Conservation (phyloP, 2,888 invertebrate genomes). For the Platycnemis pennipes region DNA sequence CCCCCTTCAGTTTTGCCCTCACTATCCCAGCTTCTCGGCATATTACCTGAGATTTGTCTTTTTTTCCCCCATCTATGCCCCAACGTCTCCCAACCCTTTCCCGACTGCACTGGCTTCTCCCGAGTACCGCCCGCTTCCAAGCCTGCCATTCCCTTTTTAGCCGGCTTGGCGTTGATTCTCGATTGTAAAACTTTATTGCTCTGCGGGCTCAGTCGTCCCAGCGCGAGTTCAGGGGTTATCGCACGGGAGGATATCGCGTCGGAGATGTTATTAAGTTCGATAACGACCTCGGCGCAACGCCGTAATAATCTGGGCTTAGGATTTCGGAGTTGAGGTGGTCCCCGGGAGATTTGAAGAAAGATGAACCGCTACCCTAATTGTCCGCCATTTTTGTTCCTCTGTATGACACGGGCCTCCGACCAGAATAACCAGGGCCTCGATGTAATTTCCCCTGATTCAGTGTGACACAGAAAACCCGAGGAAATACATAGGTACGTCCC, state of each 20-base stretch:
- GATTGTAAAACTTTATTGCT: constrained; percentile 65
- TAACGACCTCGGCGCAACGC: constrained; percentile 3
- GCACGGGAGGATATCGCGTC: constrained; percentile 34
- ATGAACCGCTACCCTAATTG: constrained; percentile 4
- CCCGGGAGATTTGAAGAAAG: not conserved
- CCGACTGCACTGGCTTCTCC: too few relatives aligned
- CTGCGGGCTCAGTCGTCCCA: constrained; percentile 28
- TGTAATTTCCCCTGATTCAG: constrained; percentile 1
- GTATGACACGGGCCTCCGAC: not conserved
- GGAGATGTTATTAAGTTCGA: constrained; percentile 56
- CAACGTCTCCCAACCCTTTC: not conserved
- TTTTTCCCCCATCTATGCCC: not conserved
- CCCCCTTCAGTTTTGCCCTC: not conserved
- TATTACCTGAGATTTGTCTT: not conserved
- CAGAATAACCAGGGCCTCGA: not conserved
- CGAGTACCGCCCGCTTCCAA: not conserved
- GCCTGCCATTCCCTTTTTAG: not conserved
- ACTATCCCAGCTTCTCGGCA: not conserved
- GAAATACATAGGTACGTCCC: not conserved
- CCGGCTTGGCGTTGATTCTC: constrained; percentile 28
- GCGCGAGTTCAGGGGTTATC: constrained; percentile 48
- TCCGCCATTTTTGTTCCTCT: not conserved
- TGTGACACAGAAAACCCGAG: not conserved
- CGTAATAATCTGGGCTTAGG: constrained; percentile 37
- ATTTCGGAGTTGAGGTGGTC: constrained; percentile 6